phyloP scores from a whole-genome alignment of 1,140 invertebrate genomes.

The Cryptotermes secundus region DNA sequence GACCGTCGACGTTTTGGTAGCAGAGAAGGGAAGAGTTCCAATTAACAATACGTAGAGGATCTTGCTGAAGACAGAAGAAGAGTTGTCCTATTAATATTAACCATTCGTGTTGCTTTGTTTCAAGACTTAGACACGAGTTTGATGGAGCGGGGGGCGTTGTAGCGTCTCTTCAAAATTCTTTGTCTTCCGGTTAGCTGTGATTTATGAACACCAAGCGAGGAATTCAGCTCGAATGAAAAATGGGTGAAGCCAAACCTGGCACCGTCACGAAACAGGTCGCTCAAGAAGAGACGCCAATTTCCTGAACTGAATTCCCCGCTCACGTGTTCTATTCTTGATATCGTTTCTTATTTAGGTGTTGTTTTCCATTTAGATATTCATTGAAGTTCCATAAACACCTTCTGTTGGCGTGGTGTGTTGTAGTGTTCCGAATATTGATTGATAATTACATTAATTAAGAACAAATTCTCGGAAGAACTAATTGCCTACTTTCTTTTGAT shows the following conservation, averaged over 20 bases:
- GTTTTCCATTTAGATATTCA: too few relatives aligned
- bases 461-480: too few relatives aligned
- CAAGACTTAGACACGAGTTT: not conserved
- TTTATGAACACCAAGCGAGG: not conserved
- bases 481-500: too few relatives aligned
- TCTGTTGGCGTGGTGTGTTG: too few relatives aligned
- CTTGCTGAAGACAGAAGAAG: not conserved
- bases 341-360: too few relatives aligned
- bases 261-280: not conserved
- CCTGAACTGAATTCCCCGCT: not conserved
- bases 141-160: not conserved
- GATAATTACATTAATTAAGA: too few relatives aligned
- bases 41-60: not conserved
- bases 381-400: too few relatives aligned
- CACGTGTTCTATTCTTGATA: too few relatives aligned
- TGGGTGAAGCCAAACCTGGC: not conserved
- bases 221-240: too few relatives aligned
- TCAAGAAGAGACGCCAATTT: not conserved
- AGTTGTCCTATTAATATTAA: conserved; percentile 2
- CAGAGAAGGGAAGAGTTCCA: not conserved
- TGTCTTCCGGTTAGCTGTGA: conserved; percentile 14
- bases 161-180: not conserved
- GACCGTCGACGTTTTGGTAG: not conserved
- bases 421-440: too few relatives aligned
- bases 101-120: not conserved